Evolutionary conservation across 2,888 invertebrate genomes (phyloP).

Genomic region (Spodoptera exigua): DNA sequence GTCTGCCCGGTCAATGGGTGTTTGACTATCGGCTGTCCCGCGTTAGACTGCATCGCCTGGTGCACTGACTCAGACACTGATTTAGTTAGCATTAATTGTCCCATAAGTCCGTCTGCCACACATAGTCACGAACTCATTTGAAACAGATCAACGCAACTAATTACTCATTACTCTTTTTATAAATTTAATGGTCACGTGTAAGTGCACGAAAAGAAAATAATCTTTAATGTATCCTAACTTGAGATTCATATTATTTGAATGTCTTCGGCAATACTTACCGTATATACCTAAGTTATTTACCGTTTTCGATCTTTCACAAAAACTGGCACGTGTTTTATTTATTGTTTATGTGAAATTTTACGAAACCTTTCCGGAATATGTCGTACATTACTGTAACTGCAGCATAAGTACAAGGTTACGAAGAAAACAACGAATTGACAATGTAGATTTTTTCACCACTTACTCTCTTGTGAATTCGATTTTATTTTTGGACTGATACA

Average conservation of each 20-base stretch:
- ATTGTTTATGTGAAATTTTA: slow-evolving; percentile 48
- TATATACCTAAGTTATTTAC: slow-evolving; percentile 44
- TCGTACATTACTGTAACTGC: slow-evolving; percentile 32
- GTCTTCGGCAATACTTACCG: slow-evolving; percentile 31
- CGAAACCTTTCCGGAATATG: slow-evolving; percentile 7
- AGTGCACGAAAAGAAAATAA: slow-evolving; percentile 45
- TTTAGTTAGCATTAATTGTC: slow-evolving; percentile 35
- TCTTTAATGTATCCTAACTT: slow-evolving; percentile 43
- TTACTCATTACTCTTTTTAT: slow-evolving; percentile 5
- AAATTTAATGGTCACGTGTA: slow-evolving; percentile 42
- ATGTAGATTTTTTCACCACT: slow-evolving; percentile 15
- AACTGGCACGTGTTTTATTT: slow-evolving; percentile 53
- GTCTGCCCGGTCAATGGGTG: slow-evolving; percentile 24
- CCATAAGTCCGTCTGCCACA: background rate
- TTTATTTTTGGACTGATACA: too few species aligned
- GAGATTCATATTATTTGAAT: slow-evolving; percentile 54
- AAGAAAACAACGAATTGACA: slow-evolving; percentile 9
- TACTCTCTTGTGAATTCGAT: background rate
- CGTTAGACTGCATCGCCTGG: slow-evolving; percentile 2
- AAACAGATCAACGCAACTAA: background rate
- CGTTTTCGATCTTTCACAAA: slow-evolving; percentile 47
- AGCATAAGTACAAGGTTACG: slow-evolving; percentile 16
- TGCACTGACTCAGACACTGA: slow-evolving; percentile 7
- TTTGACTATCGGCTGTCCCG: slow-evolving; percentile 14
- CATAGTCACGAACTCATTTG: background rate